Base-by-base conservation (phyloP, 2,797 vertebrate species). In the Brachyrhaphis roseni region DNA sequence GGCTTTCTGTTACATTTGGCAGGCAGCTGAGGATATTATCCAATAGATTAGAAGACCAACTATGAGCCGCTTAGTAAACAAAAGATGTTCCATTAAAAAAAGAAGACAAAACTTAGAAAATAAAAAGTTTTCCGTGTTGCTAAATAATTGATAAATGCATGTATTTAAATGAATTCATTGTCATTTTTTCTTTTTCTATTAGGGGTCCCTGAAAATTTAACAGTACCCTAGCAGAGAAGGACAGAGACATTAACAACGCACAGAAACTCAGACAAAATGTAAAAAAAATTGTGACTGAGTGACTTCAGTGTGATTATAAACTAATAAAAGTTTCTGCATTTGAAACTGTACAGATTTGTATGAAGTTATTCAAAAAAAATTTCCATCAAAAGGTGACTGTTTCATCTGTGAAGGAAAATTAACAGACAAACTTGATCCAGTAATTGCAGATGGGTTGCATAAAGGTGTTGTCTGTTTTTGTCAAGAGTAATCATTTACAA, bases 1-100 rank as follows among this genome's bases (percentile, higher is more conserved):
- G 39, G 39, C 23, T 70, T 70, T 43, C 39, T 43, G 66, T 26
- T 43, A 70, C 66, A 43, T 70, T 68, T 68, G 64, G 64, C 64
- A 41, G 64, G 36, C 64, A 68, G 36, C 10, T 68, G 64, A 23
- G 20, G 36, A 41, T 68, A 68, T 68, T 68, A 68, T 41, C 16
- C 7, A 34, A 36, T 68, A 39, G 36, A 20, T 66, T 66, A 66
- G 8, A 39, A 39, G 34, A 68, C 36, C 64, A 41, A 16, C 64
- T 26, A 26, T 41, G 64, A 68, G 64, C 8, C 20, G 11, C 18
- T 68, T 10, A 11, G 34, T 18, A 68, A 68, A 68, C 36, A 41
- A 41, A 68, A 41, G 8, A 41, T 39, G 18, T 8, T 41, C 36
- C 18, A 11, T 3, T 41, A 2, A 66, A 31, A 57, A 13, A 6